These are phyloP conservation scores for Austrolebias charrua DNA, from an alignment of 2,797 vertebrate species.

Conservation along the genomic window DNA sequence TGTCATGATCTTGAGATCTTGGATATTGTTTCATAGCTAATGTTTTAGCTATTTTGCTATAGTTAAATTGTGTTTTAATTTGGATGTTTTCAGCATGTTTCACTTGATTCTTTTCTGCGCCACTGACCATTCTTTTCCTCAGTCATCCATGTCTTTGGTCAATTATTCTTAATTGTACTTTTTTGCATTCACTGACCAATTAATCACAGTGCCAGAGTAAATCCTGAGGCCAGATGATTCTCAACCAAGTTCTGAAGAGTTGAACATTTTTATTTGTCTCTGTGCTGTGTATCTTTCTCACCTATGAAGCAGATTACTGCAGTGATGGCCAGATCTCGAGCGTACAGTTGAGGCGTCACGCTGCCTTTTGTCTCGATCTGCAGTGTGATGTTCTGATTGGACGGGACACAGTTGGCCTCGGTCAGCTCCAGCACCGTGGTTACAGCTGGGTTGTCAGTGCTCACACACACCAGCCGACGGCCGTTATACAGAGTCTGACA, in stretches of 20 bases:
- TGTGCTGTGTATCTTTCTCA: constrained; percentile 57
- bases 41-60: too few relatives aligned
- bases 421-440: constrained; percentile 77
- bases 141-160: too few relatives aligned
- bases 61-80: too few relatives aligned
- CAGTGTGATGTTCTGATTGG: constrained; percentile 76
- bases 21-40: too few relatives aligned
- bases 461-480: constrained; percentile 73
- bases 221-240: too few relatives aligned
- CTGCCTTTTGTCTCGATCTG: constrained; percentile 53
- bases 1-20: too few relatives aligned
- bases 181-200: too few relatives aligned
- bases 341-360: constrained; percentile 64
- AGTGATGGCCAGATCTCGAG: constrained; percentile 79
- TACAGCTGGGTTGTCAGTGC: constrained; percentile 53
- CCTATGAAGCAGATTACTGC: constrained; percentile 82
- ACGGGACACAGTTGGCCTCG: constrained; percentile 76
- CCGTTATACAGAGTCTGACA: constrained; percentile 68
- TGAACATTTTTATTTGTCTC: neutral
- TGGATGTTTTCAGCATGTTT: too few relatives aligned
- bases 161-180: too few relatives aligned
- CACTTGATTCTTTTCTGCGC: too few relatives aligned
- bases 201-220: too few relatives aligned
- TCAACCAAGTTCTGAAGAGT: neutral
- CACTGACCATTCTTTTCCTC: too few relatives aligned